phyloP scores from a whole-genome alignment of 2,888 invertebrate genomes.

The Tethea ocularis region DNA sequence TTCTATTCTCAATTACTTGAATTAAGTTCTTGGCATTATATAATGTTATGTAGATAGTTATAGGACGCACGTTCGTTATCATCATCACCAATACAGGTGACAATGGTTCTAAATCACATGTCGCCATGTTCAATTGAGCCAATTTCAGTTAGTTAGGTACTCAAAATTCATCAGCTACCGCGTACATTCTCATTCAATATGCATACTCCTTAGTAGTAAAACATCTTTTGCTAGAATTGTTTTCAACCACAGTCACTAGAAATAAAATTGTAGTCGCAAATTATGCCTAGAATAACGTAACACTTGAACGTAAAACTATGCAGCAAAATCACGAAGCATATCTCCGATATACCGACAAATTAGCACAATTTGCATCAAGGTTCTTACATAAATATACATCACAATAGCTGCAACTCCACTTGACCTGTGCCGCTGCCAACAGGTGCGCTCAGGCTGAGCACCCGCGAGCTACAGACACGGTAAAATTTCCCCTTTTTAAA shows the following conservation, averaged over 20 bases:
- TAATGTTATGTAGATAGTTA: too few species aligned
- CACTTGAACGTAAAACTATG: not conserved
- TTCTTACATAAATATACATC: constrained; percentile 26
- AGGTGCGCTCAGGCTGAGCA: constrained; percentile 21
- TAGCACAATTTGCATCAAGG: constrained; percentile 6
- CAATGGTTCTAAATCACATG: too few species aligned
- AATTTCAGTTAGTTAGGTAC: not conserved
- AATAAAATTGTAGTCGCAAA: too few species aligned
- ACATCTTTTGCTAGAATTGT: too few species aligned
- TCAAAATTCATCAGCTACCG: not conserved
- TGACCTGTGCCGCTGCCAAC: constrained; percentile 33
- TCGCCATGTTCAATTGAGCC: too few species aligned
- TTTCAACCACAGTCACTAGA: too few species aligned
- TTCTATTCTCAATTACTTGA: too few species aligned
- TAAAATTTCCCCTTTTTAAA: constrained; percentile 44
- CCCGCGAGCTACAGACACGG: constrained; percentile 11
- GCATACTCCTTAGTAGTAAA: too few species aligned
- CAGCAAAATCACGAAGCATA: not conserved
- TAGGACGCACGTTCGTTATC: too few species aligned
- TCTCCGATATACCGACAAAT: not conserved
- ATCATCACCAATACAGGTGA: too few species aligned
- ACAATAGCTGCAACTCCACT: constrained; percentile 25
- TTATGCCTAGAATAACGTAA: too few species aligned
- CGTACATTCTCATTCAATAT: not conserved
- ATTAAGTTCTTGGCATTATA: too few species aligned